Base-by-base conservation (phyloP, 92 coral and sea anemone genomes). In the Virgularia gustaviana region DNA sequence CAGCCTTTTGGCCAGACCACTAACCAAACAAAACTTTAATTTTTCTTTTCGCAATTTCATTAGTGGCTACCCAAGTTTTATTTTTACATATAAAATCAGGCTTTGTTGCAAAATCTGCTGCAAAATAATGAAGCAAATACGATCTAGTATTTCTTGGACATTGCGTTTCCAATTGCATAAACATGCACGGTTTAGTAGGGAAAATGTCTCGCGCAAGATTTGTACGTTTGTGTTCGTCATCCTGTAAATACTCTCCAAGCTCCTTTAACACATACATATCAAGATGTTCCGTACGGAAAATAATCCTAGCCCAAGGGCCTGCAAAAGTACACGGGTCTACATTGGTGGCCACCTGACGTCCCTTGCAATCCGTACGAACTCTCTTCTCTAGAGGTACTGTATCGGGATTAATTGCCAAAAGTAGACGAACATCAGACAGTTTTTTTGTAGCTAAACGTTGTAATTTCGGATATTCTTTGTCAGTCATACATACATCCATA, bases 401-500 rank as follows among this genome's bases (percentile, higher is more conserved):
- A 33, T 52, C 58, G 5, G 22, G 10, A 7, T 11, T 28, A 6
- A 52, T 4, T 3, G 58, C 58, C 30, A 52, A 7, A 52, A 22
- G 58, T 9, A 52, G 22, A 12, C 15, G 58, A 8, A 39, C 45
- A 11, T 52, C 31, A 52, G 28, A 52, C 30, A 33, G 58, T 52
- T 52, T 52, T 52, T 3, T 4, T 22, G 58, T 22, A 3, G 10
- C 30, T 11, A 52, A 3, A 22, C 6, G 3, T 15, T 52, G 58
- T 13, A 67, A 44, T 67, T 67, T 67, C 28, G 16, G 34, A 27
- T 22, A 67, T 6, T 67, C 74, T 25, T 18, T 11, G 9, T 53
- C 39, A 32, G 36, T 43, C 60, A 67, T 67, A 20, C 74, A 67
- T 6, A 67, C 31, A 49, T 67, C 74, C 16, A 67, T 29, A 24